Conservation (phyloP, 2,888 invertebrate species). For the Globia sparganii region DNA sequence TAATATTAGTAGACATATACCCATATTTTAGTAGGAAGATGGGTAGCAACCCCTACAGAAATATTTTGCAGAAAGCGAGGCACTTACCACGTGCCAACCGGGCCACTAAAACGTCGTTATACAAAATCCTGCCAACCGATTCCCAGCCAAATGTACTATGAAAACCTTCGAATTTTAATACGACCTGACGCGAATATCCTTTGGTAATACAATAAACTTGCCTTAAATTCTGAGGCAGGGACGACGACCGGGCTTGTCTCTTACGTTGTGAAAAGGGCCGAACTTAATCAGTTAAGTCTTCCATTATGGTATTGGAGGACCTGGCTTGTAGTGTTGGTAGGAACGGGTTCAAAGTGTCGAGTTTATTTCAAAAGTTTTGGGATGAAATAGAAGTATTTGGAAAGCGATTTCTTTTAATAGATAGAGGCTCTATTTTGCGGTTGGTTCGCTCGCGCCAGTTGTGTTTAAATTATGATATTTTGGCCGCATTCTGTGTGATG, state of each 20-base stretch:
- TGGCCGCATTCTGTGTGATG: background rate
- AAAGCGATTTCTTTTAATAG: constrained; percentile 28
- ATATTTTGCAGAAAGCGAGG: background rate
- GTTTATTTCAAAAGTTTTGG: constrained; percentile 32
- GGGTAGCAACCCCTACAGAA: background rate
- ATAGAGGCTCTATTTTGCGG: constrained; percentile 9
- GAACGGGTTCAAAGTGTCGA: constrained; percentile 28
- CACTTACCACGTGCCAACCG: constrained; percentile 3
- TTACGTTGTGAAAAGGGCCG: constrained; percentile 41
- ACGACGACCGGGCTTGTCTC: constrained; percentile 29
- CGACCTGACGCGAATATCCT: constrained; percentile 41
- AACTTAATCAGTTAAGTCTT: constrained; percentile 58
- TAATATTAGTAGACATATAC: background rate
- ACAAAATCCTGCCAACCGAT: constrained; percentile 22
- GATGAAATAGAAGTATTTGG: constrained; percentile 28
- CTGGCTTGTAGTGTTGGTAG: constrained; percentile 29
- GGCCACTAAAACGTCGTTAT: constrained; percentile 4
- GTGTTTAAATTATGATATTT: constrained; percentile 23
- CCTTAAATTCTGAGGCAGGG: constrained; percentile 38
- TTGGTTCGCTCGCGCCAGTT: background rate
- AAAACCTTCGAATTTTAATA: constrained; percentile 45
- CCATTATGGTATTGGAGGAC: constrained; percentile 48
- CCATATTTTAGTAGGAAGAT: background rate
- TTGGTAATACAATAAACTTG: constrained; percentile 49
- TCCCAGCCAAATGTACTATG: constrained; percentile 13